These are phyloP conservation scores for Willisornis vidua DNA, from an alignment of 2,113 vertebrate species.

Conservation along the genomic window DNA sequence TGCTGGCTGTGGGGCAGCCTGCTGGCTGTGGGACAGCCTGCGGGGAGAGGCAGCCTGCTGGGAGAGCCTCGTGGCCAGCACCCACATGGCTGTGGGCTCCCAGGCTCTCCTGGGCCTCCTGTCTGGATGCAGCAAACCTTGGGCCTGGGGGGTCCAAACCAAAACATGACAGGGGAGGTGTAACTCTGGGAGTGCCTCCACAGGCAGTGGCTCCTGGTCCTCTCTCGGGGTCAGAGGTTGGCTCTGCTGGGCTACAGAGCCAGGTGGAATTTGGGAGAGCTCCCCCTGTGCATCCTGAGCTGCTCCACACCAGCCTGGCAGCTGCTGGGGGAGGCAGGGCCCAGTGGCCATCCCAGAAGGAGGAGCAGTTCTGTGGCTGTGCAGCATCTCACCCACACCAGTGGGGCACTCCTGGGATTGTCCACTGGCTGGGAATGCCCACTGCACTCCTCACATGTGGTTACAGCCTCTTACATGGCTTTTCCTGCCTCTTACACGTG, in stretches of 20 bases:
- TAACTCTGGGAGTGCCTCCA: accelerated
- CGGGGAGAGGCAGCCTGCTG: neutral
- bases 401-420: accelerated
- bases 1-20: neutral
- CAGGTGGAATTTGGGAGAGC: neutral
- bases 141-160: neutral
- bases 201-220: accelerated
- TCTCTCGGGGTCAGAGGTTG: neutral
- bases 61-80: neutral
- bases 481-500: accelerated
- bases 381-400: neutral
- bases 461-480: neutral
- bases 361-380: neutral
- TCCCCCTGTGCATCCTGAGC: neutral
- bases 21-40: neutral
- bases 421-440: neutral
- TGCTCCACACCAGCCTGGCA: neutral
- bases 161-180: accelerated
- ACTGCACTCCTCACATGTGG: accelerated
- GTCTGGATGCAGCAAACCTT: neutral
- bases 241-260: neutral
- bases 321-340: neutral
- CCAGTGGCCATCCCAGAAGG: neutral
- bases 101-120: neutral
- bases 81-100: neutral